phyloP scores from a whole-genome alignment of 2,797 vertebrate genomes.

The Tauraco hartlaubi region DNA sequence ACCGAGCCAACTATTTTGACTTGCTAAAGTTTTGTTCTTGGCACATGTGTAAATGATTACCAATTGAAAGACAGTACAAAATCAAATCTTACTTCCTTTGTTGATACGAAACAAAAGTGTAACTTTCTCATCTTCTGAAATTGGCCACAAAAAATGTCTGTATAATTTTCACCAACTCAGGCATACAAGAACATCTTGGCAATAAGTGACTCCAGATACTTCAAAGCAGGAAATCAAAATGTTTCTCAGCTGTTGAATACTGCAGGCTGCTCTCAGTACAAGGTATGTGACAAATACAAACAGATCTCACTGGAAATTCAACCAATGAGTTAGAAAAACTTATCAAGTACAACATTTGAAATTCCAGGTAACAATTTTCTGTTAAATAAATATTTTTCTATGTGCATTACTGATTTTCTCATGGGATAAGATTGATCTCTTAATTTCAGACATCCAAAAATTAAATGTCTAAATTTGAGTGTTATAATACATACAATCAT shows the following conservation, averaged over 20 bases:
- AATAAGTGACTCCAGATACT: not conserved
- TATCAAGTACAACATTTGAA: not conserved
- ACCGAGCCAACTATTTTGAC: not conserved
- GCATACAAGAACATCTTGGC: not conserved
- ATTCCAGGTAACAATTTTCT: not conserved
- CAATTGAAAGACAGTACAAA: not conserved
- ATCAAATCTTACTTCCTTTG: not conserved
- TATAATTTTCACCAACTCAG: not conserved
- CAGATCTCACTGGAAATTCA: not conserved
- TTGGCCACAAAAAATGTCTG: not conserved
- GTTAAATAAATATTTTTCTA: not conserved
- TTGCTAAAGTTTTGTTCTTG: constrained; percentile 2
- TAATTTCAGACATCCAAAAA: not conserved
- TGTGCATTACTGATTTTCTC: not conserved
- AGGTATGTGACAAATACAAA: not conserved
- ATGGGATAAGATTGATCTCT: not conserved
- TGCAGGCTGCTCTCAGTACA: not conserved
- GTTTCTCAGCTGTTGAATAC: not conserved
- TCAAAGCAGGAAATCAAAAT: not conserved
- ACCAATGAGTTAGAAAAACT: not conserved
- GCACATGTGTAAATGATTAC: not conserved
- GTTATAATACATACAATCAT: not conserved
- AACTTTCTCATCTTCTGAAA: not conserved
- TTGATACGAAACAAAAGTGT: not conserved
- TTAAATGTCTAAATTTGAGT: not conserved